Evolutionary conservation across 2,888 invertebrate species (phyloP).

Genomic region (Drosophila infuscata): DNA sequence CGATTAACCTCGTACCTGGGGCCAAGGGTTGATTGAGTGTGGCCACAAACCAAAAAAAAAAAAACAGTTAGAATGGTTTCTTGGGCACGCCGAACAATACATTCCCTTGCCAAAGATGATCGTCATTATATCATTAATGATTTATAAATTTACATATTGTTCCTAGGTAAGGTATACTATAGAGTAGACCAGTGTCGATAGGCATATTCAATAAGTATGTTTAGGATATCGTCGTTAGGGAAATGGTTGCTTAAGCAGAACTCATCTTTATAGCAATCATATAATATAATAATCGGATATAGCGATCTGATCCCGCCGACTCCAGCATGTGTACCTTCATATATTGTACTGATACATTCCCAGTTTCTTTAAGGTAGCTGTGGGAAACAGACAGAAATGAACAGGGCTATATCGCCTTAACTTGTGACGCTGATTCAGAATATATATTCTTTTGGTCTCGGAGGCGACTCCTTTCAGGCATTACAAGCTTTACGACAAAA

Average conservation of each 20-base stretch:
- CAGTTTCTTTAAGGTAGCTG: neutral
- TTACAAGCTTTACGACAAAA: neutral
- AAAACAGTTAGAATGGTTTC: neutral
- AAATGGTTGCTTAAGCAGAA: neutral
- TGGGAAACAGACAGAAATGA: accelerated
- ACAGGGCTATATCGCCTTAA: no score
- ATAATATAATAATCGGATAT: no score
- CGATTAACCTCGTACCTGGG: conserved; percentile 41
- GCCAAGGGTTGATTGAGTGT: conserved; percentile 65
- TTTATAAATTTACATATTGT: neutral
- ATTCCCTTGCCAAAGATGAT: neutral
- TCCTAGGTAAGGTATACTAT: neutral
- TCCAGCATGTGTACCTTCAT: no score
- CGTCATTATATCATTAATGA: no score
- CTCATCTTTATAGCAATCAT: no score
- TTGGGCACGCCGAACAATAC: neutral
- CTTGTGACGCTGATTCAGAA: neutral
- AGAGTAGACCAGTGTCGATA: neutral
- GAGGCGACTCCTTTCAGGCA: neutral
- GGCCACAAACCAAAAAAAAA: conserved; percentile 16
- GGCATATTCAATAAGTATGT: neutral
- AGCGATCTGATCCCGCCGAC: no score
- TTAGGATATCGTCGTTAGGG: neutral
- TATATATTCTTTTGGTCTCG: neutral
- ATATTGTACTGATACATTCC: no score